These are phyloP conservation scores for Medauroidea extradentata DNA, from an alignment of 1,140 invertebrate species.

Conservation along the genomic window DNA sequence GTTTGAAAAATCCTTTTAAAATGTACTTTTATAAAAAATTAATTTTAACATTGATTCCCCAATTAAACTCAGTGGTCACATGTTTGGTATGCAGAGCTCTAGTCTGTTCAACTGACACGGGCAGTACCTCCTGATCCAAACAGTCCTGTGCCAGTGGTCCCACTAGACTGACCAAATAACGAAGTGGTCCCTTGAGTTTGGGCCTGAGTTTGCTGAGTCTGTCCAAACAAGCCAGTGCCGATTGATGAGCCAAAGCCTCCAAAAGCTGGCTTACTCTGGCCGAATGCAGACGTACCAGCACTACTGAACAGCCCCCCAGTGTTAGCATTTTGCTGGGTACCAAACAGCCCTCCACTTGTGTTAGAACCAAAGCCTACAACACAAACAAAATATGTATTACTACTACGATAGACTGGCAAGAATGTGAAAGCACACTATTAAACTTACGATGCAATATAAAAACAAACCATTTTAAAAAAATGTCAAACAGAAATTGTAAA, in stretches of 20 bases:
- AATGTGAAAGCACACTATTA: not conserved
- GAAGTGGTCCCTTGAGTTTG: conserved; percentile 40
- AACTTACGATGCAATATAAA: too few species aligned
- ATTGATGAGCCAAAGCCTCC: conserved; percentile 16
- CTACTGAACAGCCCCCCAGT: conserved; percentile 3
- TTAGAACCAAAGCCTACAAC: conserved; percentile 9
- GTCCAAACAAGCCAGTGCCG: conserved; percentile 49
- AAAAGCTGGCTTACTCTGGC: conserved; percentile 30
- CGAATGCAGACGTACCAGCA: conserved; percentile 27
- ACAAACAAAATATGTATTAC: conserved; percentile 3
- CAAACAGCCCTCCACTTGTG: conserved; percentile 13
- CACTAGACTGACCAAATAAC: conserved; percentile 54
- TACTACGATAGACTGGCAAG: not conserved
- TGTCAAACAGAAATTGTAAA: too few species aligned
- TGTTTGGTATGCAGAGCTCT: too few species aligned
- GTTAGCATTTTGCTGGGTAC: conserved; percentile 25
- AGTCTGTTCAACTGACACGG: too few species aligned
- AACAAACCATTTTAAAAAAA: too few species aligned
- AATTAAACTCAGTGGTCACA: too few species aligned
- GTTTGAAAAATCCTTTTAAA: too few species aligned
- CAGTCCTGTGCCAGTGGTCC: conserved; percentile 44
- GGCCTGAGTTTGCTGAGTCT: conserved; percentile 14
- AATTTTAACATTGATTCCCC: too few species aligned
- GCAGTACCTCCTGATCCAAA: conserved; percentile 42
- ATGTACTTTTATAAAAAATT: too few species aligned